Evolutionary conservation across 2,888 invertebrate species (phyloP), one percentile per base, ranked within the genome.

Genomic region (Dryococelus australis): DNA sequence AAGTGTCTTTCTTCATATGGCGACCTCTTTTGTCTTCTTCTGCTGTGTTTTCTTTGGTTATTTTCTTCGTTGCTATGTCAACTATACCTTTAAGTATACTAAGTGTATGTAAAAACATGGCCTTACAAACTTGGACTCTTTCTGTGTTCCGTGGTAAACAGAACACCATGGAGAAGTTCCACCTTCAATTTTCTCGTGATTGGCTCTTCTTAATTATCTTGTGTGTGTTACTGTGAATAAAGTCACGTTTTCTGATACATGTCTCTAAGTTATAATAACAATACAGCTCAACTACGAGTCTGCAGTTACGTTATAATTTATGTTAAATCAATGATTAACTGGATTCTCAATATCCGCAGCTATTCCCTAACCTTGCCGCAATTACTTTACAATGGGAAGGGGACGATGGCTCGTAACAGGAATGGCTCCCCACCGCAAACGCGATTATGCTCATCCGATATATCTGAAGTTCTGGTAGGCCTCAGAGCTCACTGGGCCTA

Each of bases 91-190:
- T 3, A 81, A n/a, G 35, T 27, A 81, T 81, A 28, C 81, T 3
- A 35, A 35, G 27, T 81, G 26, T 81, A 27, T 81, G 6, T n/a
- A 26, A 81, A 81, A 81, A 81, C 8, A 47, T 47, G 1, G 8
- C 8, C 84, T 43, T 35, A n/a, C 84, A 84, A 84, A 84, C 16
- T 43, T 84, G 28, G 84, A 84, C 35, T 84, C 84, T 28, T 84
- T 79, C n/a, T 79, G 79, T 8, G 79, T 24, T 24, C 27, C 79
- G 3, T 24, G 84, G 84, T 84, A 84, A 84, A 84, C 43, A 84
- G 43, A 84, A 84, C 10, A 47, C 12, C 28, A 84, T 13, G 6
- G 0, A 16, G 43, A 84, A 43, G 35, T 84, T 35, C 35, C 16
- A 43, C 35, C 35, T 8, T 84, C 24, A 43, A 84, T 84, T 28